These are phyloP conservation scores for Leptarthrus brevirostris DNA, from an alignment of 2,888 invertebrate genomes.

Conservation along the genomic window DNA sequence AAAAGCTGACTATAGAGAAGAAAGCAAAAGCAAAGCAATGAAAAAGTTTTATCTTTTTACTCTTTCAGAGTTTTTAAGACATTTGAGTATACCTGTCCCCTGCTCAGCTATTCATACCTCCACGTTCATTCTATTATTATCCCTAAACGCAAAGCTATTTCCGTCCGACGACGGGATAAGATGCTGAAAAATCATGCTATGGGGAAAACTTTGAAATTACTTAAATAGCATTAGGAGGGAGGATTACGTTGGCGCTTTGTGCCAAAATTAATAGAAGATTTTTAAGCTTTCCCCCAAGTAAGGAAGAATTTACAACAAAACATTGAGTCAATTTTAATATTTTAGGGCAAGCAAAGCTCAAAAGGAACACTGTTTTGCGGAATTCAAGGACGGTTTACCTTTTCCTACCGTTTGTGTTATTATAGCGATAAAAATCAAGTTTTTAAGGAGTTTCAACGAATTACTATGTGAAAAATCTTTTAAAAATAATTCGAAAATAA, in stretches of 20 bases:
- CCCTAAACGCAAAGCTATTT: constrained; percentile 14
- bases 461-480: too few relatives aligned
- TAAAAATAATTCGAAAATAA: too few relatives aligned
- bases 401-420: too few relatives aligned
- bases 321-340: too few relatives aligned
- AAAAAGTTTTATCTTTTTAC: background rate
- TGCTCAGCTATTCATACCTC: background rate
- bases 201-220: constrained; percentile 2
- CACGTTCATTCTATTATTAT: background rate
- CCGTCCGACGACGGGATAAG: background rate
- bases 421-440: too few relatives aligned
- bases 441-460: too few relatives aligned
- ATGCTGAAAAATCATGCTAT: constrained; percentile 6
- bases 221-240: background rate
- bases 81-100: background rate
- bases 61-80: background rate
- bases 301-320: too few relatives aligned
- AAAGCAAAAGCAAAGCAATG: background rate
- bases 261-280: background rate
- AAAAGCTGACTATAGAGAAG: background rate
- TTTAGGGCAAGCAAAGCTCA: too few relatives aligned
- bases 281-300: too few relatives aligned
- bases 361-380: too few relatives aligned
- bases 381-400: too few relatives aligned
- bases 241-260: background rate